phyloP scores from a whole-genome alignment of 2,888 invertebrate species.

The Lasioglossum lativentre region DNA sequence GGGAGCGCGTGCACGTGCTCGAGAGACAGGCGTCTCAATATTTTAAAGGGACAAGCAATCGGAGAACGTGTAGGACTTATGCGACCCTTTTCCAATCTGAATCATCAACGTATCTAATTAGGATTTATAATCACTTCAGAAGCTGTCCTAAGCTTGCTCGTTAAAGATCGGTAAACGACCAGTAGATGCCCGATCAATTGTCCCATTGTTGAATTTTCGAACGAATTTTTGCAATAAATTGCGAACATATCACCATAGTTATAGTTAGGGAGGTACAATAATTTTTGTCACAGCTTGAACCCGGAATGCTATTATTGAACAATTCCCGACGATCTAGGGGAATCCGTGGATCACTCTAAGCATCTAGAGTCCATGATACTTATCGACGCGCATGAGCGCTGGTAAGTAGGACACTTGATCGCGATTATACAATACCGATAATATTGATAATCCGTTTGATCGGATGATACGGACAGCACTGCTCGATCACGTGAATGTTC shows the following conservation, averaged over 20 bases:
- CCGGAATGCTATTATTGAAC: not conserved
- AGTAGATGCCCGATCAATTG: not conserved
- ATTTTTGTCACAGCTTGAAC: not conserved
- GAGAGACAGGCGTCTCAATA: not conserved
- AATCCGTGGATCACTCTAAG: too few relatives aligned
- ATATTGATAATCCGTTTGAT: too few relatives aligned
- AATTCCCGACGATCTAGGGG: too few relatives aligned
- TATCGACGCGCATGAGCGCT: too few relatives aligned
- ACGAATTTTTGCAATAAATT: not conserved
- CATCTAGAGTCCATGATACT: too few relatives aligned
- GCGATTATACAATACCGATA: too few relatives aligned
- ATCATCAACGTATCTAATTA: not conserved
- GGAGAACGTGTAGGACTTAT: not conserved
- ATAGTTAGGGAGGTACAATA: not conserved
- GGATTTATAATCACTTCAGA: not conserved
- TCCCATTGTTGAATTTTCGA: not conserved
- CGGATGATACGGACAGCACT: too few relatives aligned
- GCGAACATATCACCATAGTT: not conserved
- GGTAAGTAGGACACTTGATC: too few relatives aligned
- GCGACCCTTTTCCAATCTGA: not conserved
- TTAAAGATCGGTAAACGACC: not conserved
- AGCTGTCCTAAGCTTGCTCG: not conserved
- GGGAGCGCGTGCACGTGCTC: constrained; percentile 29
- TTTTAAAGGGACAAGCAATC: not conserved
- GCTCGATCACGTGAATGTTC: too few relatives aligned